Evolutionary conservation across 2,888 invertebrate species (phyloP).

Genomic region (Limenitis camilla): DNA sequence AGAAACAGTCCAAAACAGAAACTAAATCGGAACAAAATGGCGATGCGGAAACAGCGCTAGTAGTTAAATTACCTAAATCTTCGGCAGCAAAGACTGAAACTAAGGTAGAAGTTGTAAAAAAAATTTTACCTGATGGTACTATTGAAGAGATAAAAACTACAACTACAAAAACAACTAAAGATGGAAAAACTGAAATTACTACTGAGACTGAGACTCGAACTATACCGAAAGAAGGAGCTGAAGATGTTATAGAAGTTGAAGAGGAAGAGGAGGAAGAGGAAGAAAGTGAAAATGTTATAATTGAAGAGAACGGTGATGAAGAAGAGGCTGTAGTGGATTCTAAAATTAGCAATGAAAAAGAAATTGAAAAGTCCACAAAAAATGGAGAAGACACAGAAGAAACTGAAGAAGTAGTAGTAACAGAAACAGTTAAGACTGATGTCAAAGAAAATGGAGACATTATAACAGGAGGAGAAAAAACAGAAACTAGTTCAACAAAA

Average conservation of each 20-base stretch:
- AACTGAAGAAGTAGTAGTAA: constrained; percentile 17
- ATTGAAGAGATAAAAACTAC: constrained; percentile 62
- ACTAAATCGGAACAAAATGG: constrained; percentile 54
- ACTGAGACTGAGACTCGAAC: constrained; percentile 62
- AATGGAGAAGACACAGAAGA: neutral
- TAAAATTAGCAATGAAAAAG: neutral
- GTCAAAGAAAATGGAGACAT: constrained; percentile 37
- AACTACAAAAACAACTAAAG: constrained; percentile 59
- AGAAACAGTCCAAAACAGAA: constrained; percentile 43
- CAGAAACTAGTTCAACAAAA: constrained; percentile 49
- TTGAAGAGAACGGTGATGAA: constrained; percentile 28
- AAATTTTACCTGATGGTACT: constrained; percentile 55
- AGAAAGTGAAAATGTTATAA: constrained; percentile 30
- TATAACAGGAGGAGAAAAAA: constrained; percentile 50
- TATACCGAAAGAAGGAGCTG: constrained; percentile 51
- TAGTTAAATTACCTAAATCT: constrained; percentile 59
- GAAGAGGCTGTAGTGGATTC: constrained; percentile 28
- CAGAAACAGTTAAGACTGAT: constrained; percentile 27
- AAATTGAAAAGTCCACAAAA: neutral
- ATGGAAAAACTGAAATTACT: constrained; percentile 60
- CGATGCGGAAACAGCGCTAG: constrained; percentile 50
- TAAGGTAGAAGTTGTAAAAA: constrained; percentile 58
- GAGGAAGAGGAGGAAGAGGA: constrained; percentile 42
- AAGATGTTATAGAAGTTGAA: constrained; percentile 42
- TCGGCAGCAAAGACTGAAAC: constrained; percentile 62